Conservation (phyloP, 2,113 vertebrate species). For the Tenebrosternarchus preto region DNA sequence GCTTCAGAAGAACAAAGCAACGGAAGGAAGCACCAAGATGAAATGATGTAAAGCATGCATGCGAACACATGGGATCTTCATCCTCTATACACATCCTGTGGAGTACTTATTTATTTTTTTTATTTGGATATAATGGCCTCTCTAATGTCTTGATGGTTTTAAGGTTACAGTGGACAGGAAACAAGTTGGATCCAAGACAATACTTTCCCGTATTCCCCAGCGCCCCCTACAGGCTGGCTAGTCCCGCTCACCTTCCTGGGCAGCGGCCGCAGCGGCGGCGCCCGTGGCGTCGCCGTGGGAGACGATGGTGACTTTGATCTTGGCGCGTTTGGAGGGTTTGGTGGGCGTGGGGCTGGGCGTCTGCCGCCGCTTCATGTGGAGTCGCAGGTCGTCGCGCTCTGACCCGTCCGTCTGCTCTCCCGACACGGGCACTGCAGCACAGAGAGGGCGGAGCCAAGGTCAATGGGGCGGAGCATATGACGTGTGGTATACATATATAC, state of each 20-base stretch:
- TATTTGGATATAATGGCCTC: too few relatives aligned
- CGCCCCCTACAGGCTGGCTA: not conserved
- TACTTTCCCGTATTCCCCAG: not conserved
- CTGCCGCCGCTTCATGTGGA: slow-evolving; percentile 86
- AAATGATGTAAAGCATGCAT: not conserved
- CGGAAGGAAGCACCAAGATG: too few relatives aligned
- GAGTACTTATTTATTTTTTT: too few relatives aligned
- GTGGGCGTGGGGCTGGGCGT: slow-evolving; percentile 80
- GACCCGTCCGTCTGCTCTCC: slow-evolving; percentile 82
- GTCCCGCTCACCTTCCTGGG: slow-evolving; percentile 80
- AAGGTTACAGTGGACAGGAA: too few relatives aligned
- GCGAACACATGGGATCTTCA: too few relatives aligned
- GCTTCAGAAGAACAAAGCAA: slow-evolving; percentile 48
- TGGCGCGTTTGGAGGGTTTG: slow-evolving; percentile 90
- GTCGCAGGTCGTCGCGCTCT: slow-evolving; percentile 80
- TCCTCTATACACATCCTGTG: too few relatives aligned
- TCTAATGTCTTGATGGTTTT: too few relatives aligned
- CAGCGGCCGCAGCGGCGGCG: slow-evolving; percentile 59
- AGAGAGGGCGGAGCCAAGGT: not conserved
- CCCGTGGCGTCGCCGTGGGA: slow-evolving; percentile 84
- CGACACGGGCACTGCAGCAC: slow-evolving; percentile 80
- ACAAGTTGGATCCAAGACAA: not conserved
- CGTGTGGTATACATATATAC: too few relatives aligned
- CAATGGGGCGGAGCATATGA: not conserved
- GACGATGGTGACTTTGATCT: slow-evolving; percentile 96